A percentile compares a stretch with the other conserved stretches of the same genome.
phyloP scores from a whole-genome alignment of 2,888 invertebrate species.

The Epirrhoe tristata region DNA sequence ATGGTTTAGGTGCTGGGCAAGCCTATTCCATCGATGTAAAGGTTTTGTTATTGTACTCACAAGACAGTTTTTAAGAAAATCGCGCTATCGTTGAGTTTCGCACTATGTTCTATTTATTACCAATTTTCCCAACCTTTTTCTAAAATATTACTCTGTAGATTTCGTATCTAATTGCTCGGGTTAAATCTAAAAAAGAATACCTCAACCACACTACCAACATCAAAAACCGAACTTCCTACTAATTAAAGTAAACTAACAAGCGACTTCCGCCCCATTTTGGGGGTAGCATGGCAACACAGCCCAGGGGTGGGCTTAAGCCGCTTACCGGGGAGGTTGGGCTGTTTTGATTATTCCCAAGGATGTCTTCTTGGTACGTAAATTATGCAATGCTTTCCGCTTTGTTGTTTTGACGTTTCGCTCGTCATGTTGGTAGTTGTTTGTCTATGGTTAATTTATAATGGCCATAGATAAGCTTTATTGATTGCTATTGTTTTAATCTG shows the following conservation, averaged over 20 bases:
- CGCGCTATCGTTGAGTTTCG: no score
- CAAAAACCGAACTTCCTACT: conserved; percentile 73
- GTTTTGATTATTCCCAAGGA: conserved; percentile 84
- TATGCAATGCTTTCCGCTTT: conserved; percentile 72
- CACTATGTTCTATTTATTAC: no score
- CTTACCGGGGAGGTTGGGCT: conserved; percentile 73
- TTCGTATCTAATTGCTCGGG: no score
- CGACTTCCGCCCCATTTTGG: conserved; percentile 68
- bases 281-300: conserved; percentile 66
- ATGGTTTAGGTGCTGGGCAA: no score
- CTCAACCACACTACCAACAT: conserved; percentile 60
- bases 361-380: conserved; percentile 83
- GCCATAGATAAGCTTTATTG: conserved; percentile 32
- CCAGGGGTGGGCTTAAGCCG: conserved; percentile 67
- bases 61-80: no score
- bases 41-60: no score
- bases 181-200: conserved; percentile 28
- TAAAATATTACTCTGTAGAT: no score
- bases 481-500: conserved; percentile 22
- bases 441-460: conserved; percentile 50
- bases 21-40: no score
- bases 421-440: conserved; percentile 51
- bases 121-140: no score
- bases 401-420: conserved; percentile 60
- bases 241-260: conserved; percentile 82